Base-by-base conservation (phyloP, 1,140 invertebrate genomes). In the Caenorhabditis inopinata region DNA sequence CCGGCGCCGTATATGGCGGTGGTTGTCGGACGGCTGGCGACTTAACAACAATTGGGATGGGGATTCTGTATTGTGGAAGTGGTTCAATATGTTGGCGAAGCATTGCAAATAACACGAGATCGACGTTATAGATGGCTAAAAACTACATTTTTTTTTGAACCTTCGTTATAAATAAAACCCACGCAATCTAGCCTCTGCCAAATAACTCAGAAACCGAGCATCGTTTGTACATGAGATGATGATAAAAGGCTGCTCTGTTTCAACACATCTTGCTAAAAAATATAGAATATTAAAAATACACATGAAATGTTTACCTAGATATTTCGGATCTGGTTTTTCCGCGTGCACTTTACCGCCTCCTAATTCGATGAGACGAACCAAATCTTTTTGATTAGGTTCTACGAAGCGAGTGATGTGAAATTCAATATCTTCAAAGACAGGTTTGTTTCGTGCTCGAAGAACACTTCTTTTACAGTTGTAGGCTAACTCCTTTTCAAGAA, bases 91-190 rank as follows among this genome's bases (percentile, higher is more conserved):
- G 73, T 62, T 83, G 82, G 1, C 79, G 74, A 14, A 83, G 45
- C 23, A 83, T 58, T 18, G 82, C 79, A 53, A 82, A 58, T 23
- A 83, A 23, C 0, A 78, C 58, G 3, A 83, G 79, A 47, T 83
- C 82, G 16, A 49, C 58, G 42, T 68, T 73, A 38, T 83, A 83
- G 38, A 83, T 78, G 16, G 82, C 82, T 83, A 76, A 51, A 83
- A 78, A 23, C n/a, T 1, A 12, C 14, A 9, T 14, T 32, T 32
- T 27, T 47, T 45, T 7, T 9, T 35, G 46, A 9, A 1, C 2
- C 21, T 3, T 1, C 16, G 18, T n/a, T 27, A 6, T 18, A 14
- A 32, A 12, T 6, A 35, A 32, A 23, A 73, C 80, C 73, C 27
- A 81, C 80, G 49, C 35, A 62, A 27, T 35, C 49, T 68, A 23